phyloP scores from a whole-genome alignment of 2,797 vertebrate genomes.

The Microctenopoma steveboyesi region DNA sequence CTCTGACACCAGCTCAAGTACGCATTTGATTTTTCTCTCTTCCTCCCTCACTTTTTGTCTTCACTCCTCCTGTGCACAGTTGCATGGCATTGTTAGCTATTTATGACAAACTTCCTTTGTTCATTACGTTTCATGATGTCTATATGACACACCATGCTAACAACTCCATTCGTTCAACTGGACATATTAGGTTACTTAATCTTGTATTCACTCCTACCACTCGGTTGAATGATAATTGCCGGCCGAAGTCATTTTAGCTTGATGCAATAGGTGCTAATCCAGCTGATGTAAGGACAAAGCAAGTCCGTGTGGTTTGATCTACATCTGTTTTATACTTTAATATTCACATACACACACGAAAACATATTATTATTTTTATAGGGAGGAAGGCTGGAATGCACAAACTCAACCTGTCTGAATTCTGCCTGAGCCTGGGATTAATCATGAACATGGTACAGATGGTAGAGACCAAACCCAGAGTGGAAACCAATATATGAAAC shows the following conservation, averaged over 20 bases:
- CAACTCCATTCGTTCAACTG: conserved; percentile 29
- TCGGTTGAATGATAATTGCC: conserved; percentile 50
- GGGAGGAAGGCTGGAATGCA: too few species aligned
- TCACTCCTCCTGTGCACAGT: conserved; percentile 4
- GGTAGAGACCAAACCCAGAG: too few species aligned
- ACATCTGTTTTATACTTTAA: conserved; percentile 52
- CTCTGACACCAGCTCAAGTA: conserved; percentile 49
- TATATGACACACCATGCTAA: not conserved
- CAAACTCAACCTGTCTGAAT: too few species aligned
- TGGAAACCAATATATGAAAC: too few species aligned
- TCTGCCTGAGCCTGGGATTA: too few species aligned
- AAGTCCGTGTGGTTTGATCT: conserved; percentile 52
- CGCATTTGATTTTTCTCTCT: conserved; percentile 52
- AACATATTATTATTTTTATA: too few species aligned
- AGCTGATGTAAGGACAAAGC: conserved; percentile 72
- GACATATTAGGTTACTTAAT: conserved; percentile 28
- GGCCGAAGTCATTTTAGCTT: conserved; percentile 44
- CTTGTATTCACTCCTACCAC: conserved; percentile 28
- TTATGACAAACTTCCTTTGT: not conserved
- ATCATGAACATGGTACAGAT: too few species aligned
- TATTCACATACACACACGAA: conserved; percentile 24
- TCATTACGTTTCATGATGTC: conserved; percentile 3
- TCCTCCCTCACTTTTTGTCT: conserved; percentile 18
- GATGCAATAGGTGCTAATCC: conserved; percentile 67
- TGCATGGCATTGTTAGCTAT: not conserved